A percentile compares a stretch with the other conserved stretches of the same genome.
Evolutionary conservation across 2,888 invertebrate genomes (phyloP).

Genomic region (Hirtodrosophila cameraria): DNA sequence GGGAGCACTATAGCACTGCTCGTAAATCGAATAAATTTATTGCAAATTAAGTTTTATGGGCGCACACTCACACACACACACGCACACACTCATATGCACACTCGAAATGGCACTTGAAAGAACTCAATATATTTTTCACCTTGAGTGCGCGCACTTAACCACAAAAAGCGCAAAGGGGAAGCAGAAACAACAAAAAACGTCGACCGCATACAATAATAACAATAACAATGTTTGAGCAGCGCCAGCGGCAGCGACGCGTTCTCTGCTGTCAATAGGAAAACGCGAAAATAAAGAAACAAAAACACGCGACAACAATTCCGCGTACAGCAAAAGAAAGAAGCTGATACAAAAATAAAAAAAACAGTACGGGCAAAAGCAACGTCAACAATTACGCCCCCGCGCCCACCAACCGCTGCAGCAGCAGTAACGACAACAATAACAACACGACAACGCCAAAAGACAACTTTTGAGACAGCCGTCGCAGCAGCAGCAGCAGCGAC

Average conservation of each 20-base stretch:
- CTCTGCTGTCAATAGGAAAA: constrained; percentile 49
- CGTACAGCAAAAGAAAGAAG: constrained; percentile 35
- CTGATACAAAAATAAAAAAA: constrained; percentile 27
- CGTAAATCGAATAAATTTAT: constrained; percentile 63
- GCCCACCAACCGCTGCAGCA: constrained; percentile 18
- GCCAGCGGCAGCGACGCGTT: constrained; percentile 27
- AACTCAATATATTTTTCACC: constrained; percentile 73
- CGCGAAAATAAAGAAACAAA: constrained; percentile 21
- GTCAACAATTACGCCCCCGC: constrained; percentile 51
- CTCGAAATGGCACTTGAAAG: constrained; percentile 62
- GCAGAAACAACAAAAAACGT: constrained; percentile 44
- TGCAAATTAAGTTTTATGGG: constrained; percentile 57
- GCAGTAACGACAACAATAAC: constrained; percentile 7
- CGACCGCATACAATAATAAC: constrained; percentile 56
- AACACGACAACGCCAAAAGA: constrained; percentile 40
- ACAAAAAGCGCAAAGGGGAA: constrained; percentile 51
- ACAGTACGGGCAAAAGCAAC: constrained; percentile 28
- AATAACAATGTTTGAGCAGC: constrained; percentile 64
- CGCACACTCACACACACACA: constrained; percentile 47
- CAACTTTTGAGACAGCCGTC: constrained; percentile 54
- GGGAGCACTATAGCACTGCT: constrained; percentile 31
- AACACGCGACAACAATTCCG: constrained; percentile 62
- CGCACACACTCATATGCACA: constrained; percentile 43
- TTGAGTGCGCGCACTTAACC: constrained; percentile 73
- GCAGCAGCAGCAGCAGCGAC: constrained; percentile 9